These are phyloP conservation scores for Taphrorychus bicolor DNA, from an alignment of 2,888 invertebrate genomes.

Conservation along the genomic window DNA sequence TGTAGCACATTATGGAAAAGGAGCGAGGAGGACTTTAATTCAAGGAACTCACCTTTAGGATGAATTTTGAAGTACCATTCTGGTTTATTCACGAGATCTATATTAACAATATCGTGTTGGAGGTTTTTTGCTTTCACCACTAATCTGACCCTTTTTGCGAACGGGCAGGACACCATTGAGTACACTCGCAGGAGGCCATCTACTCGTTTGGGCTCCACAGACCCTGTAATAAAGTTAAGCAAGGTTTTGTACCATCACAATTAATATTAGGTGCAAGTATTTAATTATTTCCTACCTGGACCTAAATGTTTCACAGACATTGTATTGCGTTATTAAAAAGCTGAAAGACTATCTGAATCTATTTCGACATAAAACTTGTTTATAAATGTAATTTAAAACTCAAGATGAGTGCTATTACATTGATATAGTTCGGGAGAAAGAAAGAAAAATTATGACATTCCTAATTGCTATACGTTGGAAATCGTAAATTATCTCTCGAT, in stretches of 20 bases:
- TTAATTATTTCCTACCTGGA: slow-evolving; percentile 15
- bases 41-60: slow-evolving; percentile 54
- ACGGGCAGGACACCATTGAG: slow-evolving; percentile 87
- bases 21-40: no score
- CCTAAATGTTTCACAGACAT: slow-evolving; percentile 33
- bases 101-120: slow-evolving; percentile 75
- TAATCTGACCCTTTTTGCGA: slow-evolving; percentile 76
- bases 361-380: no score
- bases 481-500: no score
- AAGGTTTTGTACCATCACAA: no score
- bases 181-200: slow-evolving; percentile 74
- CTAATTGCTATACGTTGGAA: no score
- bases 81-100: slow-evolving; percentile 82
- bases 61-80: slow-evolving; percentile 78
- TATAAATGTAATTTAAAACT: no score
- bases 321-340: no score
- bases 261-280: background rate
- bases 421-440: no score
- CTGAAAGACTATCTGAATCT: no score
- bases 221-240: slow-evolving; percentile 66
- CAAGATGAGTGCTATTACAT: no score
- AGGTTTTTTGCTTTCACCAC: slow-evolving; percentile 79
- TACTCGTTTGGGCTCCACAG: slow-evolving; percentile 67
- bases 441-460: no score
- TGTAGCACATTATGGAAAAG: no score